Conservation (phyloP, 2,797 vertebrate genomes). For the Cyclopterus lumpus region DNA sequence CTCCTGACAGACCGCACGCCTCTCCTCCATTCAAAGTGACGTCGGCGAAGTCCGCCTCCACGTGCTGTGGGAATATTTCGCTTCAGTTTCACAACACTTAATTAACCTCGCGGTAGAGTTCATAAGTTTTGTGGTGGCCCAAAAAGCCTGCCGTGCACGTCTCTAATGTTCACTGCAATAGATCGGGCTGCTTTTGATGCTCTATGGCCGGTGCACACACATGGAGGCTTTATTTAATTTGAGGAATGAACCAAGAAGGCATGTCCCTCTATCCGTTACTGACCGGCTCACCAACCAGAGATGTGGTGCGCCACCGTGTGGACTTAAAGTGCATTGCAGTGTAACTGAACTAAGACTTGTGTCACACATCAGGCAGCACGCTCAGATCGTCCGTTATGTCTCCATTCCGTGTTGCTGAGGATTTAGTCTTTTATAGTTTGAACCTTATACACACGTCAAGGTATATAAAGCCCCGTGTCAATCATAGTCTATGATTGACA, state of each 20-base stretch:
- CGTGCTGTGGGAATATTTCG: conserved; percentile 32
- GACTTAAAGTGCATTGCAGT: background rate
- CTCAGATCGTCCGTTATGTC: background rate
- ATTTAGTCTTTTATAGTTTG: too few relatives aligned
- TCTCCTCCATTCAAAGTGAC: conserved; percentile 78
- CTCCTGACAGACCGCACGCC: conserved; percentile 53
- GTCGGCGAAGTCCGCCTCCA: conserved; percentile 65
- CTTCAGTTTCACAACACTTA: background rate
- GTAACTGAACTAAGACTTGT: background rate
- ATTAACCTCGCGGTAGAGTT: background rate
- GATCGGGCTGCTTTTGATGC: rapidly evolving
- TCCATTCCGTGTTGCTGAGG: background rate
- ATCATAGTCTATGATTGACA: too few relatives aligned
- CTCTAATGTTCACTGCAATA: background rate
- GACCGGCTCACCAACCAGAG: background rate
- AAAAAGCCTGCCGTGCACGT: background rate
- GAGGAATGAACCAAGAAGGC: conserved; percentile 12
- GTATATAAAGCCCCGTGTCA: too few relatives aligned
- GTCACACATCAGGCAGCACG: background rate
- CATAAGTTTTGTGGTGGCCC: rapidly evolving
- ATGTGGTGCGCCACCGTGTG: conserved; percentile 61
- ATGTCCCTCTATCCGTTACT: background rate
- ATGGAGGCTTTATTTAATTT: background rate
- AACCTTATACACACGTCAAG: too few relatives aligned
- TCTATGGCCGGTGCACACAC: background rate